phyloP scores from a whole-genome alignment of 2,797 vertebrate species.

The Rhyacichthys aspro region DNA sequence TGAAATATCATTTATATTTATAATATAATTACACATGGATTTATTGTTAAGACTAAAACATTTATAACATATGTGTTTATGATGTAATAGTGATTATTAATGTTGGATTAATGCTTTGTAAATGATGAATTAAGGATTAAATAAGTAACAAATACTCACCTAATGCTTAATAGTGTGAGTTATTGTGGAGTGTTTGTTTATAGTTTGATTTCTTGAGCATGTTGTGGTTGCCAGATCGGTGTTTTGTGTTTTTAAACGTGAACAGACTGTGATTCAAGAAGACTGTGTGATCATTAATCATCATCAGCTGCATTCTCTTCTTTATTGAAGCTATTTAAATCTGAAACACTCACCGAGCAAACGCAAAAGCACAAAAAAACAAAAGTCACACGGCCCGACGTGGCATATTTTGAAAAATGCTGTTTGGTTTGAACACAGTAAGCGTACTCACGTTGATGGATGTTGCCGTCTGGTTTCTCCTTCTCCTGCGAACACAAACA shows the following conservation, averaged over 20 bases:
- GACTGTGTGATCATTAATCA: not conserved
- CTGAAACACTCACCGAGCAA: not conserved
- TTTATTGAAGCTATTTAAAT: not conserved
- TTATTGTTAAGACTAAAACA: no score
- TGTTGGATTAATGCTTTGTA: no score
- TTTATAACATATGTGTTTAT: no score
- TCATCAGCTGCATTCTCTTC: not conserved
- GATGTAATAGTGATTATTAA: no score
- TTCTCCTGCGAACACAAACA: slow-evolving; percentile 76
- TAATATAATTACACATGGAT: no score
- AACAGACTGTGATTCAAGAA: not conserved
- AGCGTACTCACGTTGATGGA: slow-evolving; percentile 79
- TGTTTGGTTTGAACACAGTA: slow-evolving; percentile 67
- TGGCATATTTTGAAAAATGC: slow-evolving; percentile 65
- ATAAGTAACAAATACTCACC: no score
- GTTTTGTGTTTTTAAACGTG: not conserved
- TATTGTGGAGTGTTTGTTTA: no score
- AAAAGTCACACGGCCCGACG: slow-evolving; percentile 48
- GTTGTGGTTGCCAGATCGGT: no score
- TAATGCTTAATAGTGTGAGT: no score
- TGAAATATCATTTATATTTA: no score
- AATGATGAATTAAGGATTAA: no score
- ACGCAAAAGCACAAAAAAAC: slow-evolving; percentile 19
- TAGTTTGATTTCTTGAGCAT: no score
- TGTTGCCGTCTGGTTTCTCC: slow-evolving; percentile 65